Conservation (phyloP, 2,797 vertebrate species). For the Crenichthys baileyi region DNA sequence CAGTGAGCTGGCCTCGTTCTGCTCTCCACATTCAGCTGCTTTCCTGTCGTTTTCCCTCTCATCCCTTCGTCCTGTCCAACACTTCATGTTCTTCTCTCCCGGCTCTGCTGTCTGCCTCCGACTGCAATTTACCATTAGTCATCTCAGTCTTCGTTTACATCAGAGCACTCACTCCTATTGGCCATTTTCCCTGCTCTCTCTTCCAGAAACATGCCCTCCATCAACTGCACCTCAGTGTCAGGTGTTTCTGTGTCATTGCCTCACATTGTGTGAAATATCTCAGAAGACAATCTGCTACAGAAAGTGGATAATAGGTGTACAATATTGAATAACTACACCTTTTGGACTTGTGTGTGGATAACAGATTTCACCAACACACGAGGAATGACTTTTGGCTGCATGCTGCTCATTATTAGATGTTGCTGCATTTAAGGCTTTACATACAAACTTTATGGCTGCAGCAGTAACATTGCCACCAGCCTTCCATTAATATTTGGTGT, state of each 20-base stretch:
- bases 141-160: not conserved
- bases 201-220: not conserved
- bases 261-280: not conserved
- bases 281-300: not conserved
- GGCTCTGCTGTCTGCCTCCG: constrained; percentile 16
- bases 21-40: constrained; percentile 28
- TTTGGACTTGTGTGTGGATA: not conserved
- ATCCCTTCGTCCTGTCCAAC: constrained; percentile 7
- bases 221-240: not conserved
- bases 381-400: not conserved
- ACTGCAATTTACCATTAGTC: constrained; percentile 12
- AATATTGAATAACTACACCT: not conserved
- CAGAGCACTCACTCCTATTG: not conserved
- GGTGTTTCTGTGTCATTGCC: not conserved
- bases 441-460: too few relatives aligned
- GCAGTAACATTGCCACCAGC: not conserved
- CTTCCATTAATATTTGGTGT: not conserved
- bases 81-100: constrained; percentile 2
- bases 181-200: not conserved
- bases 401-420: not conserved
- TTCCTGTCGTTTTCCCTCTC: not conserved
- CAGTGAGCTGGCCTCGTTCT: constrained; percentile 34
- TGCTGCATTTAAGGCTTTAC: too few relatives aligned
- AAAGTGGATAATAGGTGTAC: not conserved
- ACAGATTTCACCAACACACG: not conserved